Conservation (phyloP, 2,888 invertebrate genomes). For the Coenonympha arcania region DNA sequence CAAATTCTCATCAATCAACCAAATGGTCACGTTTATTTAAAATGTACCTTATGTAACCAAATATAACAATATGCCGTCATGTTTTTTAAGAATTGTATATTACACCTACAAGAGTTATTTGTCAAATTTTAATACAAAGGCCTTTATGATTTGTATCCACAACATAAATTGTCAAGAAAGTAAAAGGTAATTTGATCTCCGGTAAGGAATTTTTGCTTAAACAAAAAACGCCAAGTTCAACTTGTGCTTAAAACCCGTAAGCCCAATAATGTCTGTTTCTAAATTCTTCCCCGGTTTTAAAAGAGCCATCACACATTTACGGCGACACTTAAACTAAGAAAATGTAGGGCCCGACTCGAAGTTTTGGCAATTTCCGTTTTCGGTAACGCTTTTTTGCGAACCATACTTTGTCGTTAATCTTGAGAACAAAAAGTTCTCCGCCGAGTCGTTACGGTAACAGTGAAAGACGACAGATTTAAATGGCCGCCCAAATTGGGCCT, state of each 20-base stretch:
- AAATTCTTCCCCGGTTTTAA: constrained; percentile 72
- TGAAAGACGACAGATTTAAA: constrained; percentile 60
- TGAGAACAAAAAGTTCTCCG: constrained; percentile 64
- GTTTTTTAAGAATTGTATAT: too few species aligned
- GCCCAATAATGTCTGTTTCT: constrained; percentile 70
- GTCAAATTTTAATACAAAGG: too few species aligned
- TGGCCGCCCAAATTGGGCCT: constrained; percentile 45
- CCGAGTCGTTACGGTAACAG: constrained; percentile 53
- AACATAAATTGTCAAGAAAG: too few species aligned
- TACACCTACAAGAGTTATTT: too few species aligned
- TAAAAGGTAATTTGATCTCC: too few species aligned
- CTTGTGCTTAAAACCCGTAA: constrained; percentile 64
- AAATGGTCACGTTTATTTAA: neutral
- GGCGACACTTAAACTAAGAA: constrained; percentile 72
- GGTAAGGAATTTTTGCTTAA: too few species aligned
- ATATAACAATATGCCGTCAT: too few species aligned
- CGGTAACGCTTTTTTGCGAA: constrained; percentile 65
- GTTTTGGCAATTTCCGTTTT: constrained; percentile 71
- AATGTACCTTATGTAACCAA: too few species aligned
- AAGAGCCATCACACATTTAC: constrained; percentile 73
- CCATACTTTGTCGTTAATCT: constrained; percentile 71
- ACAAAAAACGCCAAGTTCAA: too few species aligned
- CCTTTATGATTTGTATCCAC: too few species aligned
- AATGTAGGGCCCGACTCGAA: constrained; percentile 70
- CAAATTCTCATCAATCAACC: neutral